These are phyloP conservation scores for Danaus plexippus DNA, from an alignment of 1,140 invertebrate genomes.

Conservation along the genomic window DNA sequence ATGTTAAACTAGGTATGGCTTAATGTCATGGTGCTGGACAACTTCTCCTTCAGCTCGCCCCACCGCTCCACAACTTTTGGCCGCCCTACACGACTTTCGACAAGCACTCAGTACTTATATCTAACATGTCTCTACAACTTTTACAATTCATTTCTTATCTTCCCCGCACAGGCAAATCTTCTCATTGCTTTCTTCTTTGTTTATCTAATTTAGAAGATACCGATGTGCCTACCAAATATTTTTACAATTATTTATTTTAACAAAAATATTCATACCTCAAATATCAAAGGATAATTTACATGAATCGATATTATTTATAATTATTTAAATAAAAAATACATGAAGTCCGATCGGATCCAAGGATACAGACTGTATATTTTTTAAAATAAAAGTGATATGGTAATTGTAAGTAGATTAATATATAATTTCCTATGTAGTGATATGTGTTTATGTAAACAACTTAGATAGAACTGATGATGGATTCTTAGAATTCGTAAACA, in stretches of 20 bases:
- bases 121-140: slow-evolving; percentile 38
- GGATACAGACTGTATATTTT: slow-evolving; percentile 25
- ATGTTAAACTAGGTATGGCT: slow-evolving; percentile 77
- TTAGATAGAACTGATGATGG: slow-evolving; percentile 20
- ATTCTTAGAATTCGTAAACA: slow-evolving; percentile 27
- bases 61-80: slow-evolving; percentile 86
- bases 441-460: slow-evolving; percentile 1
- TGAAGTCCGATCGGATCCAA: too few species aligned
- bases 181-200: slow-evolving; percentile 7
- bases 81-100: slow-evolving; percentile 91
- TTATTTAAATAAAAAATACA: slow-evolving; percentile 4
- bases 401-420: slow-evolving; percentile 12
- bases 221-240: slow-evolving; percentile 35
- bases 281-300: too few species aligned
- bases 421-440: not conserved
- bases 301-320: not conserved
- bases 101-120: slow-evolving; percentile 86
- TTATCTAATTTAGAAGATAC: slow-evolving; percentile 18
- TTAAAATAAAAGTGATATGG: slow-evolving; percentile 21
- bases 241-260: slow-evolving; percentile 4
- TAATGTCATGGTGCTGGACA: slow-evolving; percentile 95
- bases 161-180: slow-evolving; percentile 3
- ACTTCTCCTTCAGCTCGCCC: slow-evolving; percentile 84
- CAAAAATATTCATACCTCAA: not conserved
- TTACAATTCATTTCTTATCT: slow-evolving; percentile 3